Evolutionary conservation across 2,888 invertebrate species (phyloP).

Genomic region (Lasioglossum oenotherae): DNA sequence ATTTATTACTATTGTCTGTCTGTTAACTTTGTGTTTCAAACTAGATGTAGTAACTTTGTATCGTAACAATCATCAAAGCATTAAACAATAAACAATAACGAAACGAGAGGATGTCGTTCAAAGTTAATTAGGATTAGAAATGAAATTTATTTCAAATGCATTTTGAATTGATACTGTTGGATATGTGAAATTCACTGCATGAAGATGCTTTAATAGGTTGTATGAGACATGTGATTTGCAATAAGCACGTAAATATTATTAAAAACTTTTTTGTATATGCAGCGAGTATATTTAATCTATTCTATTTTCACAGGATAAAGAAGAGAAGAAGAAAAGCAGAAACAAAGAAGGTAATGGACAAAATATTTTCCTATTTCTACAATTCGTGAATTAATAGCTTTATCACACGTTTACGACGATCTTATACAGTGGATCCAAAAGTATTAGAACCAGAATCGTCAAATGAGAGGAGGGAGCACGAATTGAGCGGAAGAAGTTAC

Average conservation of each 20-base stretch:
- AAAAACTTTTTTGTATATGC: slow-evolving; percentile 20
- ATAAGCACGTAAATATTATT: slow-evolving; percentile 43
- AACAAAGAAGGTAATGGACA: slow-evolving; percentile 92
- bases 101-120: background rate
- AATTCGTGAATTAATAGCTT: background rate
- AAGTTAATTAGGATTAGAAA: slow-evolving; percentile 8
- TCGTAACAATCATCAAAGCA: background rate
- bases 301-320: slow-evolving; percentile 90
- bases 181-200: slow-evolving; percentile 41
- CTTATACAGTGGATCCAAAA: background rate
- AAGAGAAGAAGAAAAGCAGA: slow-evolving; percentile 93
- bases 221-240: slow-evolving; percentile 28
- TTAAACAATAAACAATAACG: background rate
- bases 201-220: slow-evolving; percentile 20
- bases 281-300: slow-evolving; percentile 48
- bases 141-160: slow-evolving; percentile 8
- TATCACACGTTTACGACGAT: background rate
- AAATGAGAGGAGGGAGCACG: too few species aligned
- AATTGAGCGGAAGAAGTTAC: too few species aligned
- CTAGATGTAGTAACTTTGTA: background rate
- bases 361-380: slow-evolving; percentile 21
- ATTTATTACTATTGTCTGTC: background rate
- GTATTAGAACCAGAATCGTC: background rate
- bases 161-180: background rate
- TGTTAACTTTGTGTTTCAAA: background rate